phyloP scores from a whole-genome alignment of 37 sponge, comb jelly and placozoan genomes.

The Theonella swinhoei region DNA sequence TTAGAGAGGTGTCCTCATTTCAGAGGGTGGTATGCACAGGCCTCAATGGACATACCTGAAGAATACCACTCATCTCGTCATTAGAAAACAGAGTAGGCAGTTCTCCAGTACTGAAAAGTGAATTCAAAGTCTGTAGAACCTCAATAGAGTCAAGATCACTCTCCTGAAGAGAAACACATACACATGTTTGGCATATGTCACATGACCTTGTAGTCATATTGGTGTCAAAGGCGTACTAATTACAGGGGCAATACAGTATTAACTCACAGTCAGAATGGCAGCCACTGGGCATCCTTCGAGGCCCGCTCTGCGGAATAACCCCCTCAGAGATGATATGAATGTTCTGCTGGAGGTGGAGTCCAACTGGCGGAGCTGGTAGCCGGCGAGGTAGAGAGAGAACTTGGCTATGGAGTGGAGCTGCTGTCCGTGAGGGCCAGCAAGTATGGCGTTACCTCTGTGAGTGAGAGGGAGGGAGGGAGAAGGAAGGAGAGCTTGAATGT shows the following conservation, averaged over 20 bases:
- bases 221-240: not conserved
- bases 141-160: slow-evolving; percentile 19
- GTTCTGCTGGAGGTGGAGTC: slow-evolving; percentile 18
- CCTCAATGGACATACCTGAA: slow-evolving; percentile 56
- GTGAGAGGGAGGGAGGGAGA: not conserved
- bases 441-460: slow-evolving; percentile 58
- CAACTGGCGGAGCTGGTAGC: slow-evolving; percentile 58
- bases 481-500: not conserved
- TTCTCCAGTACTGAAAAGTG: slow-evolving; percentile 75
- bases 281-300: slow-evolving; percentile 74
- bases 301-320: slow-evolving; percentile 78
- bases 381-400: slow-evolving; percentile 79
- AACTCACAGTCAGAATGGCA: slow-evolving; percentile 69
- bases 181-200: not conserved
- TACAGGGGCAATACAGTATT: not conserved
- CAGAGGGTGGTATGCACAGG: no score
- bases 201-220: not conserved
- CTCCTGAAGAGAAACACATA: slow-evolving; percentile 34
- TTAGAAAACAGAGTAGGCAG: slow-evolving; percentile 76
- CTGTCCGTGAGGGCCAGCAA: slow-evolving; percentile 63
- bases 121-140: slow-evolving; percentile 67
- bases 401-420: slow-evolving; percentile 41
- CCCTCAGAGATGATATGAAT: slow-evolving; percentile 62
- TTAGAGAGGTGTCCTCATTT: no score
- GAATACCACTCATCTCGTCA: slow-evolving; percentile 90